Evolutionary conservation across 2,888 invertebrate genomes (phyloP).

Genomic region (Strigamia maritima): DNA sequence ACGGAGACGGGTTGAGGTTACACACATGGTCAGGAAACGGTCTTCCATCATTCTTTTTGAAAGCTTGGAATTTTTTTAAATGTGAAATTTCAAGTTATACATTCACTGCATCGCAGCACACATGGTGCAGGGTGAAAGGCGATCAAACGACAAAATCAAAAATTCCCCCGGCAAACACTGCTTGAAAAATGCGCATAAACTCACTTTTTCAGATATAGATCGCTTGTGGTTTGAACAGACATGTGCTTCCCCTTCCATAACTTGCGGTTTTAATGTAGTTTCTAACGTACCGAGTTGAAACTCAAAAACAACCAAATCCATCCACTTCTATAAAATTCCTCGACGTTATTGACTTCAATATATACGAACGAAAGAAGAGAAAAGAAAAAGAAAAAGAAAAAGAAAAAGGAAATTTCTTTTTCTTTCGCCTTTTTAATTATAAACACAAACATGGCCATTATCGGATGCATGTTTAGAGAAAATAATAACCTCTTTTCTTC

Average conservation of each 20-base stretch:
- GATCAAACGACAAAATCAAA: constrained; percentile 23
- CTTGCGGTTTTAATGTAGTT: constrained; percentile 23
- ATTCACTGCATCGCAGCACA: constrained; percentile 20
- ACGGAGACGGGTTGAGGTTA: neutral
- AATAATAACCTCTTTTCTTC: neutral
- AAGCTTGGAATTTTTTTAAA: constrained; percentile 16
- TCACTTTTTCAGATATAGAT: constrained; percentile 20
- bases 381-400: neutral
- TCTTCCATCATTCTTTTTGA: constrained; percentile 23
- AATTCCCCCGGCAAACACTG: constrained; percentile 4
- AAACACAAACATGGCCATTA: neutral
- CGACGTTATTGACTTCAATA: neutral
- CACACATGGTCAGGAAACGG: constrained; percentile 10
- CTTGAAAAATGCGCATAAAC: constrained; percentile 23
- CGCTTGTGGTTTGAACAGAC: constrained; percentile 23
- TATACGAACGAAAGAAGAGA: neutral
- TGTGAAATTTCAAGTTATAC: constrained; percentile 12
- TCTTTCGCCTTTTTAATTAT: neutral
- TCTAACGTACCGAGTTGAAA: neutral
- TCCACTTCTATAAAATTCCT: neutral
- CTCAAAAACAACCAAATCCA: neutral
- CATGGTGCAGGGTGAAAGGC: constrained; percentile 11
- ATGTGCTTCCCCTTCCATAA: constrained; percentile 23
- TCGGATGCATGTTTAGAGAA: neutral
- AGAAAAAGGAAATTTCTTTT: too few species aligned